A percentile compares a stretch with the other conserved stretches of the same genome.
Conservation (phyloP, 2,888 invertebrate species). For the Brachylomia viminalis region DNA sequence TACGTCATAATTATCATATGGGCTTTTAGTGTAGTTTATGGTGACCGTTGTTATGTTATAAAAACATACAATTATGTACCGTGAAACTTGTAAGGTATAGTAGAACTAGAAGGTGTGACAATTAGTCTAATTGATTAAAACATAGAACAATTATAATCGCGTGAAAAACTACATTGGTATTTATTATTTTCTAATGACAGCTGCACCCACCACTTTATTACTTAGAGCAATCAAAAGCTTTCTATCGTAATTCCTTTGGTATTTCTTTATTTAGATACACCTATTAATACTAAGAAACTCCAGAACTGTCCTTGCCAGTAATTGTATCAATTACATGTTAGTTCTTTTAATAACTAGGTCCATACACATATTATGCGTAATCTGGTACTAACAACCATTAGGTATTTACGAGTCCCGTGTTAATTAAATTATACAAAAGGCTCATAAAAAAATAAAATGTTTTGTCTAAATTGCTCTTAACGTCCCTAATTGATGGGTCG, state of each 20-base stretch:
- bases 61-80: background rate
- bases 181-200: slow-evolving; percentile 15
- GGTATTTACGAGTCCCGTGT: background rate
- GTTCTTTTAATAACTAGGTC: background rate
- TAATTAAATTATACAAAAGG: background rate
- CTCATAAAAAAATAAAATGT: background rate
- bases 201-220: slow-evolving; percentile 11
- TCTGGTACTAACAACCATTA: background rate
- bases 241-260: slow-evolving; percentile 16
- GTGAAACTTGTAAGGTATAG: background rate
- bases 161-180: background rate
- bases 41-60: background rate
- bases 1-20: background rate
- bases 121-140: slow-evolving; percentile 27
- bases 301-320: slow-evolving; percentile 12
- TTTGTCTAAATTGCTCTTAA: background rate
- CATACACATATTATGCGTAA: background rate
- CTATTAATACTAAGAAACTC: slow-evolving; percentile 13
- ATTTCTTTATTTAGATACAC: slow-evolving; percentile 33
- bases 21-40: background rate
- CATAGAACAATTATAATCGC: slow-evolving; percentile 7
- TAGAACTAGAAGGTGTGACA: background rate
- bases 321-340: slow-evolving; percentile 3
- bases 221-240: slow-evolving; percentile 31
- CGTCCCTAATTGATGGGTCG: background rate